Evolutionary conservation across 2,888 invertebrate species (phyloP), one percentile per base, ranked within the genome.

Genomic region (Tholera decimalis): DNA sequence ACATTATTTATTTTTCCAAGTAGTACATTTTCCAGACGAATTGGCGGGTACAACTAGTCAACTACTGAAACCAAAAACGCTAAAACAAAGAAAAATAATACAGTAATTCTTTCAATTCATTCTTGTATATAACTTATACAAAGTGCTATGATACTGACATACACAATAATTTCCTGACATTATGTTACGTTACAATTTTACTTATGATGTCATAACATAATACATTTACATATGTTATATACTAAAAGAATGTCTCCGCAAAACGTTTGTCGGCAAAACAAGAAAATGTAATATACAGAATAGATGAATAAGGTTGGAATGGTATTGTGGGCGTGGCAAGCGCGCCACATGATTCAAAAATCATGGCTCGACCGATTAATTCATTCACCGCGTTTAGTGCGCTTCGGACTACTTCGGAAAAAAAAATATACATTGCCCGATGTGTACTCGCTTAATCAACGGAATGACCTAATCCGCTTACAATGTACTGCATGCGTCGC

Each of bases 201-300:
- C 53, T 58, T 50, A 58, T 39, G 51, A 50, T 20, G 26, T 37
- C 37, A 63, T 72, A 47, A 68, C 37, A 63, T 72, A 47, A 68
- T 68, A 51, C 28, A 69, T 53, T 47, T 41, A 53, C 50, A 63
- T 76, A 53, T 15, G 51, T n/a, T 76, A 53, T 15, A 55, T n/a
- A 30, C 41, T 20, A 22, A 28, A 57, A 64, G 64, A 57, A 61
- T 72, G 54, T 56, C 24, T 62, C 70, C 66, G 62, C 62, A 69
- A 69, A 80, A 70, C 54, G 63, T 67, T 67, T 67, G 72, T 79
- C 70, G 66, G 61, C 64, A 79, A 79, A 81, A 84, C 68, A 81
- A 78, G 73, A 75, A 77, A 77, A 77, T 80, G 58, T 46, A 41
- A 11, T 8, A 3, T 3, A 1, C 13, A 15, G 15, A 6, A 6